These are phyloP conservation scores for Cyrtorhinus lividipennis DNA, from an alignment of 1,140 invertebrate genomes.

Conservation along the genomic window DNA sequence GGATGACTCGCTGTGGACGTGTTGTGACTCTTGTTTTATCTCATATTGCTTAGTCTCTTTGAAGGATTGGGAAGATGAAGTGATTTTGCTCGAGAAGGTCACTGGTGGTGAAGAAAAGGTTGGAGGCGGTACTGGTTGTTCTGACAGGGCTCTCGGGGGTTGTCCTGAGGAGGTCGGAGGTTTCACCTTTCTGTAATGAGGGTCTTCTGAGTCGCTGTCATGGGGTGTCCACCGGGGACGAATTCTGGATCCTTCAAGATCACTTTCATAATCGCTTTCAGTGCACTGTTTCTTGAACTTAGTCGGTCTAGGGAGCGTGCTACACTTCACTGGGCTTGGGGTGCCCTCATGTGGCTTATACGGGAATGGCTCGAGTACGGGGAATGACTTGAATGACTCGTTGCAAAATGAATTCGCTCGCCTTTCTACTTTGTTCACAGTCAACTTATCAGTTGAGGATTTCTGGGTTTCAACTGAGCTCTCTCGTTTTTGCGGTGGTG, in stretches of 20 bases:
- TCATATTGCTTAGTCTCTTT: conserved; percentile 2
- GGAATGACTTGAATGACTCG: conserved; percentile 31
- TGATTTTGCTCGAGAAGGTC: neutral
- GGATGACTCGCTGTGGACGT: conserved; percentile 15
- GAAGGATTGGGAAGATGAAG: neutral
- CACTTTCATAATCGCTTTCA: conserved; percentile 59
- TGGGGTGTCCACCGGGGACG: conserved; percentile 44
- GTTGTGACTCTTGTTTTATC: neutral
- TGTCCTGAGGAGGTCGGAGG: conserved; percentile 32
- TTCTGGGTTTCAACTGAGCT: conserved; percentile 21
- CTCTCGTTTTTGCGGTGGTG: conserved; percentile 28
- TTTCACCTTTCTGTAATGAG: conserved; percentile 37
- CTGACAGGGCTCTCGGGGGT: conserved; percentile 35
- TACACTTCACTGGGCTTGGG: conserved; percentile 28
- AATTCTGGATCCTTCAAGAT: conserved; percentile 39
- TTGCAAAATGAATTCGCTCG: conserved; percentile 18
- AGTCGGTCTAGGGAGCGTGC: conserved; percentile 39
- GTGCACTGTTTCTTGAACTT: conserved; percentile 44
- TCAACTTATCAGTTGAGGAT: neutral
- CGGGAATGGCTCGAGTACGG: conserved; percentile 37
- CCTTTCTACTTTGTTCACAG: conserved; percentile 13
- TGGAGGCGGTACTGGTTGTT: conserved; percentile 32
- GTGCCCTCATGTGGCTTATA: conserved; percentile 32
- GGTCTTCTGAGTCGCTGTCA: conserved; percentile 49
- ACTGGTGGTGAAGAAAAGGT: conserved; percentile 12